Conservation (phyloP, 2,888 invertebrate species). For the Trichopria drosophilae region DNA sequence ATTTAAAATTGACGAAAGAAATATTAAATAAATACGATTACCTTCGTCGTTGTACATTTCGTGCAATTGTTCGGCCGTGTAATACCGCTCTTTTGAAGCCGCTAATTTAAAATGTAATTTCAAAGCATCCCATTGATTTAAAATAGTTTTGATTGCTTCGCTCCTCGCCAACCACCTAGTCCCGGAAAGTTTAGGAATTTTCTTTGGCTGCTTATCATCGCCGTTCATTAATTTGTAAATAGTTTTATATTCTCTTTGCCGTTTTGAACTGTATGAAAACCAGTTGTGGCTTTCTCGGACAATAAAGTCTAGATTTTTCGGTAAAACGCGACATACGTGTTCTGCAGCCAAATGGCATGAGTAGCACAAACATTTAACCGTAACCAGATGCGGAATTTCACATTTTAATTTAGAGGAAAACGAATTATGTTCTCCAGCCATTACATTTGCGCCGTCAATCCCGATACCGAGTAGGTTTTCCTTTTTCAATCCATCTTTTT, state of each 20-base stretch:
- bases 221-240: no score
- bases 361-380: no score
- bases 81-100: constrained; percentile 32
- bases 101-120: constrained; percentile 40
- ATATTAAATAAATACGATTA: constrained; percentile 34
- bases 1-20: constrained; percentile 27
- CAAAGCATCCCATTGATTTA: constrained; percentile 46
- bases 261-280: no score
- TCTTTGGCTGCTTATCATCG: constrained; percentile 9
- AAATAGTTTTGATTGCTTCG: constrained; percentile 36
- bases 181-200: constrained; percentile 21
- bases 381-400: no score
- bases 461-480: constrained; percentile 37
- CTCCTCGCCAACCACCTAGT: constrained; percentile 24
- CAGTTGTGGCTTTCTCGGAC: no score
- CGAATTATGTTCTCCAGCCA: constrained; percentile 36
- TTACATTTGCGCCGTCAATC: no score
- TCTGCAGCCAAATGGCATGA: no score
- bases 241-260: no score
- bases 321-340: no score
- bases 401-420: no score
- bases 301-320: no score
- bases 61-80: constrained; percentile 29
- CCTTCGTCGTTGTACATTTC: constrained; percentile 27
- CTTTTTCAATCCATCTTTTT: constrained; percentile 31